Evolutionary conservation across 2,888 invertebrate genomes (phyloP).

Genomic region (Rhamnusium bicolor): DNA sequence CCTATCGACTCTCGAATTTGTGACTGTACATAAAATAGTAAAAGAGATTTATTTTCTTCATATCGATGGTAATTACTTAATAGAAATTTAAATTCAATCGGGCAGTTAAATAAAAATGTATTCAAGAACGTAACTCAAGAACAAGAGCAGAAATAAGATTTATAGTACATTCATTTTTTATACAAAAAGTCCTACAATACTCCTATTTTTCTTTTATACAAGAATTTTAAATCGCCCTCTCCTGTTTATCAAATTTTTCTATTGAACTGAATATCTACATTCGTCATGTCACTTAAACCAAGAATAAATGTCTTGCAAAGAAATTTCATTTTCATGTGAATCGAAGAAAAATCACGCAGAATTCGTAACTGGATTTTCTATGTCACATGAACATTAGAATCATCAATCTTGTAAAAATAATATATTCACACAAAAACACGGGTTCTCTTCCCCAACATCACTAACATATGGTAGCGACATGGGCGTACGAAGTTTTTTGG

Average conservation of each 20-base stretch:
- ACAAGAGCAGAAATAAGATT: background rate
- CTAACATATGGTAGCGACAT: constrained; percentile 31
- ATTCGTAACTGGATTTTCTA: constrained; percentile 58
- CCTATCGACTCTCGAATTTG: too few species aligned
- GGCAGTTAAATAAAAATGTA: background rate
- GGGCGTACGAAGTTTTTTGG: constrained; percentile 2
- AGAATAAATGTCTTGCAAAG: constrained; percentile 36
- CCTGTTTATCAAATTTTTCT: constrained; percentile 31
- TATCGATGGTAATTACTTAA: background rate
- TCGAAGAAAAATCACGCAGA: constrained; percentile 56
- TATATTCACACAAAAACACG: constrained; percentile 59
- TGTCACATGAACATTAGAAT: constrained; percentile 58
- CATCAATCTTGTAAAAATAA: constrained; percentile 62
- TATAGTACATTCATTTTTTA: background rate
- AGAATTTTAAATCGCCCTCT: background rate
- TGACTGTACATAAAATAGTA: too few species aligned
- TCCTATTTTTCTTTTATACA: background rate
- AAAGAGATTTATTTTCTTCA: too few species aligned
- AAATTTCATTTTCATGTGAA: constrained; percentile 51
- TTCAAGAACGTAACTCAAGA: background rate
- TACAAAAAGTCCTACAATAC: background rate
- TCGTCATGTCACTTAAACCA: constrained; percentile 36
- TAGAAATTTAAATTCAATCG: background rate
- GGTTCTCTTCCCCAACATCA: constrained; percentile 40
- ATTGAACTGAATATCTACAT: constrained; percentile 30